Percentiles rank a stretch among this genome's conserved stretches.
Conservation (phyloP, 2,888 invertebrate genomes). For the Synergus umbraculus region DNA sequence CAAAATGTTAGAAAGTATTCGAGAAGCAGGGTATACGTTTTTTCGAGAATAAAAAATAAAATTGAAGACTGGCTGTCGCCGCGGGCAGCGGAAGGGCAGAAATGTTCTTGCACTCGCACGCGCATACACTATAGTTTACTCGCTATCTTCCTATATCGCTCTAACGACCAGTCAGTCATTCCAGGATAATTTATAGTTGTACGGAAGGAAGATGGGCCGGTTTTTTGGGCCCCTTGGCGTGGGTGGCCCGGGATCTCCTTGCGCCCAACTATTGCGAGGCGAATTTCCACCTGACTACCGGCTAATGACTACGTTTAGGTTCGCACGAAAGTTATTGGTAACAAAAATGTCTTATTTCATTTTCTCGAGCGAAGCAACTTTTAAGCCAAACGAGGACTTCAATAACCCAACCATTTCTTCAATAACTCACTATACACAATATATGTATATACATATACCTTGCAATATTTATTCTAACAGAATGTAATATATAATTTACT, state of each 20-base stretch:
- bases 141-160: slow-evolving; percentile 49
- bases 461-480: background rate
- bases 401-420: background rate
- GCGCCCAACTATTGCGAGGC: slow-evolving; percentile 55
- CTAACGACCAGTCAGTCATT: slow-evolving; percentile 69
- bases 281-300: slow-evolving; percentile 69
- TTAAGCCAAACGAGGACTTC: background rate
- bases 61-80: slow-evolving; percentile 22
- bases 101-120: slow-evolving; percentile 32
- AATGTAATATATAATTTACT: background rate
- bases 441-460: background rate
- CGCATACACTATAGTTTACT: slow-evolving; percentile 36
- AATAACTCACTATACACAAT: background rate
- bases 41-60: slow-evolving; percentile 10
- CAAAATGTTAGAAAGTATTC: background rate
- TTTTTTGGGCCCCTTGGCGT: slow-evolving; percentile 65
- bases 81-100: slow-evolving; percentile 37
- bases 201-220: slow-evolving; percentile 67
- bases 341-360: slow-evolving; percentile 41
- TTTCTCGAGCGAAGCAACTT: slow-evolving; percentile 3
- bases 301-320: slow-evolving; percentile 61
- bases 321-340: slow-evolving; percentile 43
- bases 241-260: slow-evolving; percentile 66
- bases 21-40: background rate
- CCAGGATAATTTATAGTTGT: slow-evolving; percentile 70